Base-by-base conservation (phyloP, 1,140 invertebrate species). In the Zaprionus capensis region DNA sequence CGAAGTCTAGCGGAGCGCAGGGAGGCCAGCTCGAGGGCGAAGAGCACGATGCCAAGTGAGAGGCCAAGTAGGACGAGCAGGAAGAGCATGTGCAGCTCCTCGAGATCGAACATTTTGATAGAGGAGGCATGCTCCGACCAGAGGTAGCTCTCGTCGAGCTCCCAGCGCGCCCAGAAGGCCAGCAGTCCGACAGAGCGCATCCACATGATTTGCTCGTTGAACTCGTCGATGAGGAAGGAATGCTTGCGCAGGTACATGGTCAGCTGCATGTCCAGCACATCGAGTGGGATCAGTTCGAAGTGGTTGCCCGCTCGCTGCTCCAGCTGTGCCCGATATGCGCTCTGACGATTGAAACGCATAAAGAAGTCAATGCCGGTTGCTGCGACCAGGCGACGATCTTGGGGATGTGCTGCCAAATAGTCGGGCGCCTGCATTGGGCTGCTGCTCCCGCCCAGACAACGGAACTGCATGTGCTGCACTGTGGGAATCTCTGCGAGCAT, bases 171-270 rank as follows among this genome's bases (percentile, higher is more conserved):
- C 85, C 86, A 91, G 9, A 80, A 53, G 2, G 76, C 34, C 17
- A 91, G 28, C 9, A 90, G 49, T 2, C 85, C 85, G 6, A 67
- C 79, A 2, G 86, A 82, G 0, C 82, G 73, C 82, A 90, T 78
- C 86, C 81, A 85, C 49, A 86, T 77, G 41, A 90, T 91, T 67
- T 91, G 71, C 34, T 90, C 85, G 51, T 90, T 90, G 1, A 90
- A 67, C 3, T 82, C 76, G 44, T 90, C 86, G 26, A 82, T 71
- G 9, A 90, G 82, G n/a, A 80, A 91, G 2, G 85, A 90, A 36
- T 90, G 85, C 62, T 90, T 90, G 4, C 51, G 36, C 22, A 90
- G 55, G n/a, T 90, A 90, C 82, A 85, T 90, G 12, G 82, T 85
- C 55, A 90, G 4, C 61, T 85, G 85, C 65, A 91, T n/a, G 24